Evolutionary conservation across 2,888 invertebrate genomes (phyloP), one percentile per base, ranked within the genome.

Genomic region (Folsomia candida): DNA sequence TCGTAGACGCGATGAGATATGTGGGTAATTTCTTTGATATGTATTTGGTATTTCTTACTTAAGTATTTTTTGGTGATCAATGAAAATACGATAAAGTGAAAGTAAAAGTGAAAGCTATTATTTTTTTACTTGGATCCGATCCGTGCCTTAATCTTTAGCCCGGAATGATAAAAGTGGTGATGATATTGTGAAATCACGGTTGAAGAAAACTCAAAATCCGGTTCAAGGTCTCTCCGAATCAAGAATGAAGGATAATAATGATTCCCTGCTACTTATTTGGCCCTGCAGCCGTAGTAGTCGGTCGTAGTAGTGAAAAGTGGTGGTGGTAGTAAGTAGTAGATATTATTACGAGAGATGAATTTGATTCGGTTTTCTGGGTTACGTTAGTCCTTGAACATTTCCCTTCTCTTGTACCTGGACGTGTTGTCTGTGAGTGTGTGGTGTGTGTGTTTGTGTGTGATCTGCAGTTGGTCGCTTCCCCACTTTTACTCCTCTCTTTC

Each of bases 341-440:
- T n/a, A n/a, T 37, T 37, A 37, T 37, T 14, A 4, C 4, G 37
- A 37, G 37, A 37, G 14, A 37, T 37, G 37, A 37, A 37, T 37
- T 37, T 37, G 37, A 37, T 37, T 37, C 37, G 6, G 14, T 9
- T n/a, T 14, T 37, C 37, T 37, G 37, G n/a, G 37, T 37, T 37
- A 37, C 14, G 54, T 54, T 54, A 54, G 54, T 54, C 54, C 54
- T 54, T 54, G 54, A 54, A 54, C 54, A 54, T 54, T 54, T n/a
- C 20, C 54, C 54, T 20, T 20, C 18, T 6, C n/a, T 18, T 6
- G 4, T 54, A 54, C 54, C 54, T 54, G 54, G n/a, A 14, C 54
- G 6, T 6, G 54, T 6, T 54, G 6, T 37, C 37, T 9, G n/a
- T n/a, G n/a, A n/a, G n/a, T n/a, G n/a, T n/a, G n/a, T n/a, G n/a